These are phyloP conservation scores for Ophioninae sp. DNA, from an alignment of 2,888 invertebrate genomes.

Conservation along the genomic window DNA sequence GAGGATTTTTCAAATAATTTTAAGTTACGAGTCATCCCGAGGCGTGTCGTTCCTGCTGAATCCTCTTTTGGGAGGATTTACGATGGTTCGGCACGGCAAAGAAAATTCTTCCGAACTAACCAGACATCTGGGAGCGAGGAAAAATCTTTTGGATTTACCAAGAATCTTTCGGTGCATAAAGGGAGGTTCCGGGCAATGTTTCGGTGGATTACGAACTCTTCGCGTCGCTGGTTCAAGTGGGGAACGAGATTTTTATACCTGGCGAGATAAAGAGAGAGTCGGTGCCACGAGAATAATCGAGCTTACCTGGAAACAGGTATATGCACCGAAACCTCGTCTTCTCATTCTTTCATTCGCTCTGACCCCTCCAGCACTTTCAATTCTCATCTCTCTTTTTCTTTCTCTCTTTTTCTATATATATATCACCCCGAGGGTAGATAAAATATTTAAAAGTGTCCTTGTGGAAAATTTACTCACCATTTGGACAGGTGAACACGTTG, in stretches of 20 bases:
- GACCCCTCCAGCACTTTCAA: constrained; percentile 56
- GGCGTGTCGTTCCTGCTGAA: background rate
- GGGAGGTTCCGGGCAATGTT: constrained; percentile 9
- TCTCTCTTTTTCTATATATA: background rate
- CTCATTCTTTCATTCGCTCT: constrained; percentile 49
- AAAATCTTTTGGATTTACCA: constrained; percentile 9
- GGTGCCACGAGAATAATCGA: constrained; percentile 26
- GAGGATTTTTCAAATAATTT: background rate
- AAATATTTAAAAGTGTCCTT: constrained; percentile 10
- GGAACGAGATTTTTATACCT: constrained; percentile 41
- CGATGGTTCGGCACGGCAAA: constrained; percentile 16
- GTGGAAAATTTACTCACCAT: constrained; percentile 83
- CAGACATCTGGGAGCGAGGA: background rate
- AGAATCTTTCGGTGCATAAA: constrained; percentile 21
- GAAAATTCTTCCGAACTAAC: background rate
- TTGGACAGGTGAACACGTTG: constrained; percentile 87
- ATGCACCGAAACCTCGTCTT: constrained; percentile 27
- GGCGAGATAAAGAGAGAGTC: constrained; percentile 15
- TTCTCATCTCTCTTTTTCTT: background rate
- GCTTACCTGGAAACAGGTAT: constrained; percentile 49
- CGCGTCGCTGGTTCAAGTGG: background rate
- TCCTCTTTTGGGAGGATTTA: constrained; percentile 19
- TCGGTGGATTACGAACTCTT: constrained; percentile 36
- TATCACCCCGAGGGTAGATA: background rate
- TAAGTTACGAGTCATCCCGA: background rate